phyloP scores from a whole-genome alignment of 2,113 vertebrate species.

The Stegastes partitus region DNA sequence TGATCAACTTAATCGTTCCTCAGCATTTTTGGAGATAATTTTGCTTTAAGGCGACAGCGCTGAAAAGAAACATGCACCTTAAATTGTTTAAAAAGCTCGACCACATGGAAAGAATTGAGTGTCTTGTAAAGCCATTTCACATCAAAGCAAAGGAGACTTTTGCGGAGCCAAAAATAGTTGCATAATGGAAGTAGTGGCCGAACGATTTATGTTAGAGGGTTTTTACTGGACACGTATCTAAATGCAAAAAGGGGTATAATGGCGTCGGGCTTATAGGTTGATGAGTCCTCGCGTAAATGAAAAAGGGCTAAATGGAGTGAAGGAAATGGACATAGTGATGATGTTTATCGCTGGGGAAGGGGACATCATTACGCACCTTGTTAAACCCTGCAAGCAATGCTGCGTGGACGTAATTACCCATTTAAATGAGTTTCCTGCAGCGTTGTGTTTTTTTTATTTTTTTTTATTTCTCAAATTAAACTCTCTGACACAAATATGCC shows the following conservation, averaged over 20 bases:
- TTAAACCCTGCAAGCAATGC: slow-evolving; percentile 77
- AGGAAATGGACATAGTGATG: slow-evolving; percentile 73
- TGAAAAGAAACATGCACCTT: slow-evolving; percentile 24
- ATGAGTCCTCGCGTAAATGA: slow-evolving; percentile 58
- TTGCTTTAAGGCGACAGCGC: slow-evolving; percentile 12
- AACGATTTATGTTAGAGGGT: slow-evolving; percentile 37
- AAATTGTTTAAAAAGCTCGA: slow-evolving; percentile 38
- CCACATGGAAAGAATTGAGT: slow-evolving; percentile 29
- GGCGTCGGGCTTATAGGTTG: slow-evolving; percentile 41
- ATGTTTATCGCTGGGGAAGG: slow-evolving; percentile 74
- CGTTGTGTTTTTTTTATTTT: slow-evolving; percentile 42
- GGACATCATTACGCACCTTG: slow-evolving; percentile 82
- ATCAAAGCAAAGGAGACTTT: slow-evolving; percentile 19
- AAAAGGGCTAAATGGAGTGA: slow-evolving; percentile 70
- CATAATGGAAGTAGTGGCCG: slow-evolving; percentile 35
- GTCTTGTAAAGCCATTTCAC: slow-evolving; percentile 35
- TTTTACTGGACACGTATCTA: slow-evolving; percentile 17
- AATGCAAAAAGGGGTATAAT: slow-evolving; percentile 54
- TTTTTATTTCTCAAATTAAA: slow-evolving; percentile 69
- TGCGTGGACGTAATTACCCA: slow-evolving; percentile 74
- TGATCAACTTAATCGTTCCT: slow-evolving; percentile 18
- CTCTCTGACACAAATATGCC: slow-evolving; percentile 64
- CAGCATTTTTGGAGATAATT: slow-evolving; percentile 25
- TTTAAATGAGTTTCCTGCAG: slow-evolving; percentile 77
- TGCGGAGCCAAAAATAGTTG: slow-evolving; percentile 10